Percentiles rank a stretch among this genome's conserved stretches.
Conservation (phyloP, 2,113 vertebrate genomes). For the Nansenia antarctica region DNA sequence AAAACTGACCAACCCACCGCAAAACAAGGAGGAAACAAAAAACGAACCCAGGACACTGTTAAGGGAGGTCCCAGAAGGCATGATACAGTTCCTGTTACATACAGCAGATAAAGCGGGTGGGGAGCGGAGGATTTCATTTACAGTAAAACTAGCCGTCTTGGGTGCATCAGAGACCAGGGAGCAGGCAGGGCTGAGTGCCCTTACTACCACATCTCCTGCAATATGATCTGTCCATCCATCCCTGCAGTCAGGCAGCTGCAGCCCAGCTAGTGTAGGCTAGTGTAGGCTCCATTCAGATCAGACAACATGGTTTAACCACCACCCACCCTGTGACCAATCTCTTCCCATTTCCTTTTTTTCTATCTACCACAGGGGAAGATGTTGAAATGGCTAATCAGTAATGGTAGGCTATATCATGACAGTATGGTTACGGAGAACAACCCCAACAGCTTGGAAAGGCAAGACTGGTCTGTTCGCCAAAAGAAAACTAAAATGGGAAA, state of each 20-base stretch:
- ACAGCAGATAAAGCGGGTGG: conserved; percentile 52
- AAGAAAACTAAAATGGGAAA: no score
- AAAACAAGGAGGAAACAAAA: conserved; percentile 44
- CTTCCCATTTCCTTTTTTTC: neutral
- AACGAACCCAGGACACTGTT: conserved; percentile 57
- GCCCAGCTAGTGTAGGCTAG: neutral
- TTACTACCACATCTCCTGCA: conserved; percentile 62
- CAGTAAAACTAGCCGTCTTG: conserved; percentile 71
- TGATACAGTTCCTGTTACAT: conserved; percentile 67
- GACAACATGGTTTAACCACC: neutral
- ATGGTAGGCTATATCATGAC: neutral
- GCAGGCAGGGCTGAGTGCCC: conserved; percentile 63
- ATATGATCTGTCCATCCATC: conserved; percentile 59
- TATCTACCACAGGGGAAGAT: neutral
- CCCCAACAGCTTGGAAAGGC: neutral
- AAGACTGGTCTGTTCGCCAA: neutral
- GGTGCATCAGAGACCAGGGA: conserved; percentile 60
- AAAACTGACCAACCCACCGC: conserved; percentile 22
- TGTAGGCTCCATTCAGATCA: neutral
- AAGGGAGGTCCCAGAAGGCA: conserved; percentile 63
- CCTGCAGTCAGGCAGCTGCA: conserved; percentile 37
- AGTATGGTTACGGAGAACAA: neutral
- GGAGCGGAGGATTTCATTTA: conserved; percentile 70
- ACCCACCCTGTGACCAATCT: neutral
- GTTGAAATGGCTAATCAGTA: conserved; percentile 9